phyloP scores from a whole-genome alignment of 1,140 invertebrate genomes.

The Hyposmocoma kahamanoa region DNA sequence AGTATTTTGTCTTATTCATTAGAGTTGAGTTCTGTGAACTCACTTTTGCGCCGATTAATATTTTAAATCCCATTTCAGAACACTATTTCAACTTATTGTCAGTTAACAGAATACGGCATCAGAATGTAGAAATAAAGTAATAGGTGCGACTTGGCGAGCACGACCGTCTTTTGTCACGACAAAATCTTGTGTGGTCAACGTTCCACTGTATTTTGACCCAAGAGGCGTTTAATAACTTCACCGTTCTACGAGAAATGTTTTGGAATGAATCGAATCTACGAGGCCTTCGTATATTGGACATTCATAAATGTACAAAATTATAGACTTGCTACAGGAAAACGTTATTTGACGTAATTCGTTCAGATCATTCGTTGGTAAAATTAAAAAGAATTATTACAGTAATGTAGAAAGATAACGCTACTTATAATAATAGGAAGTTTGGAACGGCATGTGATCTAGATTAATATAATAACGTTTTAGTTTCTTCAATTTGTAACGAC shows the following conservation, averaged over 20 bases:
- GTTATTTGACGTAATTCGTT: conserved; percentile 28
- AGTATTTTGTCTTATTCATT: too few species aligned
- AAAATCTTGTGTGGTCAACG: conserved; percentile 35
- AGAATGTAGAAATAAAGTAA: too few species aligned
- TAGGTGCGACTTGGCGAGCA: too few species aligned
- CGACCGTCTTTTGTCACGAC: conserved; percentile 30
- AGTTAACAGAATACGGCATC: too few species aligned
- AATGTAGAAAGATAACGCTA: background rate
- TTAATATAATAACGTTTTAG: too few species aligned
- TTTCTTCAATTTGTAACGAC: too few species aligned
- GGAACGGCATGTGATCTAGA: too few species aligned
- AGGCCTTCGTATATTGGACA: background rate
- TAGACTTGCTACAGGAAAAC: conserved; percentile 39
- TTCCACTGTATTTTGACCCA: conserved; percentile 24
- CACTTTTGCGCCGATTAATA: too few species aligned
- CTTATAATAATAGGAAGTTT: background rate
- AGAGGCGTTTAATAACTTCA: conserved; percentile 7
- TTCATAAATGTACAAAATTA: conserved; percentile 28
- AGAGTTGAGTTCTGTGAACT: too few species aligned
- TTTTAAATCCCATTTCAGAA: too few species aligned
- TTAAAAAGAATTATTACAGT: conserved; percentile 12
- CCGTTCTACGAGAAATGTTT: conserved; percentile 8
- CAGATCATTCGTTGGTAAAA: conserved; percentile 20
- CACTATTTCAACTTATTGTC: too few species aligned
- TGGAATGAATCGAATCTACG: too few species aligned